These are phyloP conservation scores for Bombus ignitus DNA, from an alignment of 1,140 invertebrate genomes.

Conservation along the genomic window DNA sequence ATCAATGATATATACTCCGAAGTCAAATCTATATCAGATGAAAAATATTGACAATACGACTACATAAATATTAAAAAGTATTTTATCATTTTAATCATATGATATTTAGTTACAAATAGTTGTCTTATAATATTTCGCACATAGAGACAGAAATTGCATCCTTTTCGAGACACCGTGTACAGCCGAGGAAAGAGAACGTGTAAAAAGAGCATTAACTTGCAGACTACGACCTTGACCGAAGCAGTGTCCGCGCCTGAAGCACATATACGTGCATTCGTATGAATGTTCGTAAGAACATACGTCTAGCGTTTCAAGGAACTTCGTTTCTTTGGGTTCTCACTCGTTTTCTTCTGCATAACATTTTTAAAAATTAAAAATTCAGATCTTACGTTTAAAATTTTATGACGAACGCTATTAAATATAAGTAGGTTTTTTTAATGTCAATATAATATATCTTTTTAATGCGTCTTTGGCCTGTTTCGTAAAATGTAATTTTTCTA, in stretches of 20 bases:
- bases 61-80: background rate
- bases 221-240: conserved; percentile 71
- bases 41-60: background rate
- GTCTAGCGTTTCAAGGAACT: conserved; percentile 59
- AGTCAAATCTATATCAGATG: background rate
- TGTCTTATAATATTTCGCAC: background rate
- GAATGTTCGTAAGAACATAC: conserved; percentile 33
- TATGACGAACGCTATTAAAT: background rate
- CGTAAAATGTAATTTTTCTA: background rate
- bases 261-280: conserved; percentile 11
- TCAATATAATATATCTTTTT: background rate
- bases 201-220: conserved; percentile 69
- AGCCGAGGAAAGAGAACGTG: conserved; percentile 66
- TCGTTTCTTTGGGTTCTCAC: conserved; percentile 38
- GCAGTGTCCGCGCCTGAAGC: conserved; percentile 66
- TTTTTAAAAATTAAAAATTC: background rate
- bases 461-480: background rate
- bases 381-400: background rate
- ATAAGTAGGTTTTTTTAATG: background rate
- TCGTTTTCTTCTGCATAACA: background rate
- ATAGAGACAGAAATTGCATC: background rate
- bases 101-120: background rate
- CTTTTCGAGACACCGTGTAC: conserved; percentile 61
- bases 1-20: background rate
- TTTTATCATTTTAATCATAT: background rate